Evolutionary conservation across 2,797 vertebrate genomes (phyloP), one percentile per base, ranked within the genome.

Genomic region (Eospalax fontanierii): DNA sequence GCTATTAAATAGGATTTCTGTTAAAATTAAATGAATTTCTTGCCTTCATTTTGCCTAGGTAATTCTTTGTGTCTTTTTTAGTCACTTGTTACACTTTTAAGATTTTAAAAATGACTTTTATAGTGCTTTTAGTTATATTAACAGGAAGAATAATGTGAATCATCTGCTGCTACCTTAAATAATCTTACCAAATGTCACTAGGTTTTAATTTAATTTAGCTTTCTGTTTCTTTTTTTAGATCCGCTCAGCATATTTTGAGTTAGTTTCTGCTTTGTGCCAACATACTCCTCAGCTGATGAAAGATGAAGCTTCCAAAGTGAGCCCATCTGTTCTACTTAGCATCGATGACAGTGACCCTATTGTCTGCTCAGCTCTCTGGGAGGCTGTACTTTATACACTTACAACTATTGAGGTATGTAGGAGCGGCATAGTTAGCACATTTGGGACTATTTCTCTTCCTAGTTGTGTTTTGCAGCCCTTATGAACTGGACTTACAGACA

Each of bases 311-410:
- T 96, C 98, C 10, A 98, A 98, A 86, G 98, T 99, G 95, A 99
- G 99, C 97, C 98, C 99, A 0, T 98, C 99, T 33, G 99, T 99
- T 90, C 99, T 99, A 71, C 99, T 99, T 78, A 99, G 98, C 95
- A 99, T 99, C 7, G 99, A 99, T 0, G 99, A 99, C 98, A 99
- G 99, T 0, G 99, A 99, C 95, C 99, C 99, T 4, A 78, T 99
- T 12, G 99, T 99, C 87, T 99, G 99, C 96, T 99, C 99, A 2
- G 98, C 99, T 22, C 99, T 99, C 90, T 99, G 99, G 99, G 99
- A 99, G 97, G 99, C 99, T 9, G 99, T 99, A 2, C 99, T 99
- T 73, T 98, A 99, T 19, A 97, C 99, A 26, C 63, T 99, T 46
- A 98, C 99, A 68, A 99, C 98, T 10, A 66, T 99, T 95, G 98